Percentiles rank a stretch among this genome's conserved stretches.
These are phyloP conservation scores for Globia sparganii DNA, from an alignment of 2,888 invertebrate genomes.

Conservation along the genomic window DNA sequence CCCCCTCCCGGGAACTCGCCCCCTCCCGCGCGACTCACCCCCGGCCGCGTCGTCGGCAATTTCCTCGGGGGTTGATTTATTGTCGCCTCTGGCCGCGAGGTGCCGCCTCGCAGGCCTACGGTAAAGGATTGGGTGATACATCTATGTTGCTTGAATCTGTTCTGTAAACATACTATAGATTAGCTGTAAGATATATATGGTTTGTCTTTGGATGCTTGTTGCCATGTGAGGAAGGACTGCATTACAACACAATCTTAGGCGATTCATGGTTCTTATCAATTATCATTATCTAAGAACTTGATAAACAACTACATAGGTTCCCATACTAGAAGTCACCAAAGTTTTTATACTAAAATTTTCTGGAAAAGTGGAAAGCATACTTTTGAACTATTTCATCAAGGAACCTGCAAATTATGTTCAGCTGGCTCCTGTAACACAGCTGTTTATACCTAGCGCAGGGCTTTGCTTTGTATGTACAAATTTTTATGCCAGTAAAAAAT, in stretches of 20 bases:
- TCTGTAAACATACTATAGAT: slow-evolving; percentile 66
- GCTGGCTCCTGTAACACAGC: background rate
- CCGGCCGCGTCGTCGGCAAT: slow-evolving; percentile 83
- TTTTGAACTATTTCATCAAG: background rate
- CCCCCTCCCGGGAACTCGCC: slow-evolving; percentile 72
- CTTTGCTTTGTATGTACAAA: too few relatives aligned
- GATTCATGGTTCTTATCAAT: background rate
- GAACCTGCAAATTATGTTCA: background rate
- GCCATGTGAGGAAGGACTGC: background rate
- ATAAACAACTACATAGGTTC: background rate
- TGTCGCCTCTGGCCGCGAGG: slow-evolving; percentile 84
- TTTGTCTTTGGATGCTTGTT: slow-evolving; percentile 34
- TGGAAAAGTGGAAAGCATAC: too few relatives aligned
- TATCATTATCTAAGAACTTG: background rate
- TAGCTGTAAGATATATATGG: slow-evolving; percentile 53
- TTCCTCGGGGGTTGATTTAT: slow-evolving; percentile 90
- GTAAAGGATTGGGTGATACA: slow-evolving; percentile 86
- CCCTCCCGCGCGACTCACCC: slow-evolving; percentile 63
- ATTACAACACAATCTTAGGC: background rate
- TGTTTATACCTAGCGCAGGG: too few relatives aligned
- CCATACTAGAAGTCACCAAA: background rate
- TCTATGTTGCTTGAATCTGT: slow-evolving; percentile 69
- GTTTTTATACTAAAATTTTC: background rate
- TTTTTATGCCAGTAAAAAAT: background rate
- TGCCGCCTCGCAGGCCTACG: slow-evolving; percentile 76